Evolutionary conservation across 2,888 invertebrate genomes (phyloP).

Genomic region (Macroteleia sp.): DNA sequence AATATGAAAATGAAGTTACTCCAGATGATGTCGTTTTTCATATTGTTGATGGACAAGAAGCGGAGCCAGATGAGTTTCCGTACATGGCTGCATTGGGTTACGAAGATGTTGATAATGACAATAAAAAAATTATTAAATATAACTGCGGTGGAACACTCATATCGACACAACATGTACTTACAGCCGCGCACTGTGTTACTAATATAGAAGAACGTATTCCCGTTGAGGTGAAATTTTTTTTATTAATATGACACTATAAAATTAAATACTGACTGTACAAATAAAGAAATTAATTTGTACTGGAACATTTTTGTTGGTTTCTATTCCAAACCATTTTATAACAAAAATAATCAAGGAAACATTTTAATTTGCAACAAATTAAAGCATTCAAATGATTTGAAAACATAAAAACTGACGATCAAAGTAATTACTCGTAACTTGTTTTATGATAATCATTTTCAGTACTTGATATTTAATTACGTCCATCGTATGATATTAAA

Average conservation of each 20-base stretch:
- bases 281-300: no score
- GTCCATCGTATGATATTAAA: no score
- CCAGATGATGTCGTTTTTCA: constrained; percentile 62
- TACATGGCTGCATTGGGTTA: constrained; percentile 78
- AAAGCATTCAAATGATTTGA: no score
- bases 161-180: constrained; percentile 73
- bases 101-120: constrained; percentile 35
- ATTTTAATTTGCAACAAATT: no score
- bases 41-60: constrained; percentile 71
- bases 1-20: constrained; percentile 72
- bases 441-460: no score
- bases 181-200: constrained; percentile 79
- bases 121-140: constrained; percentile 66
- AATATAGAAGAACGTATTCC: constrained; percentile 72
- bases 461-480: no score
- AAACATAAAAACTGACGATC: no score
- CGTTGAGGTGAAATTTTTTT: constrained; percentile 68
- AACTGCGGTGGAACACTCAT: constrained; percentile 78
- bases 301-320: no score
- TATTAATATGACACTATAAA: background rate
- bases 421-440: no score
- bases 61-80: constrained; percentile 73
- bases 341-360: no score
- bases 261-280: no score
- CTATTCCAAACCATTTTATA: no score